phyloP scores from a whole-genome alignment of 1,140 invertebrate genomes.

The Holcopasites calliopsidis region DNA sequence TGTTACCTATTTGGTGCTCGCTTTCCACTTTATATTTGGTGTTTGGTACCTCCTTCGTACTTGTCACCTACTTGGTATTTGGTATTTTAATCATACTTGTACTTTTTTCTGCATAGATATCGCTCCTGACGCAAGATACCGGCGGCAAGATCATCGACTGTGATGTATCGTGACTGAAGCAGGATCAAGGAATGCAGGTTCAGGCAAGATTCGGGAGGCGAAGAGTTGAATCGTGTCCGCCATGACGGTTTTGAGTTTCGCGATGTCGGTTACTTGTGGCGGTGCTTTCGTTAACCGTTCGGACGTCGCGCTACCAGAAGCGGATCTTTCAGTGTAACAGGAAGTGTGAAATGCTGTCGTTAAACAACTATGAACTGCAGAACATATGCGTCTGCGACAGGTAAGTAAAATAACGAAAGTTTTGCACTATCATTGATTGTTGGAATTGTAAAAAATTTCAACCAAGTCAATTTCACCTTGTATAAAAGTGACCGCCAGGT shows the following conservation, averaged over 20 bases:
- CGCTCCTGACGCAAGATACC: background rate
- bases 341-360: conserved; percentile 11
- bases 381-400: background rate
- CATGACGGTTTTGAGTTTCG: background rate
- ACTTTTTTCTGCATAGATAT: background rate
- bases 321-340: background rate
- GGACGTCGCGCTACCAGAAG: background rate
- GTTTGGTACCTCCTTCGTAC: no score
- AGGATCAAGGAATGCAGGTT: background rate
- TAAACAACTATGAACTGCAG: background rate
- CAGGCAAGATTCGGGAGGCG: background rate
- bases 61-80: background rate
- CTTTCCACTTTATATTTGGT: no score
- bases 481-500: no score
- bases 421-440: no score
- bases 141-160: background rate
- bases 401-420: background rate
- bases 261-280: background rate
- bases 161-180: no score
- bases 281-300: background rate
- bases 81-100: background rate
- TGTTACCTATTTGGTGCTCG: no score
- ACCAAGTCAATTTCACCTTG: no score
- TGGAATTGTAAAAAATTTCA: no score
- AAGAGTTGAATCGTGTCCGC: background rate